Conservation (phyloP, 2,888 invertebrate species). For the Diaprepes abbreviatus region DNA sequence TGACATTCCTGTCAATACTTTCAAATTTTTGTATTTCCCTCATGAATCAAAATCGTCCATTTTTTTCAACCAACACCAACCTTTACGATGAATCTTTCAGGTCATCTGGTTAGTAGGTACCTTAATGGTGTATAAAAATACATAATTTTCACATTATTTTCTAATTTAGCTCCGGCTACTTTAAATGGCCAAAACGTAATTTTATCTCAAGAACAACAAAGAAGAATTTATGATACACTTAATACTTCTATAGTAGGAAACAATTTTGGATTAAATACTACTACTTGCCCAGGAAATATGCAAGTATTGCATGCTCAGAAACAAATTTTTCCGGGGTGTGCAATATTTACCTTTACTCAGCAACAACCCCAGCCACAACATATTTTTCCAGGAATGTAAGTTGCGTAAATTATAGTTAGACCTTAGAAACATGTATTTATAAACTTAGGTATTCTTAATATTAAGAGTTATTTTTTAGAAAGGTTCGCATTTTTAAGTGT, state of each 20-base stretch:
- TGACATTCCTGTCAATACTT: slow-evolving; percentile 2
- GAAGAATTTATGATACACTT: slow-evolving; percentile 54
- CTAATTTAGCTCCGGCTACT: slow-evolving; percentile 51
- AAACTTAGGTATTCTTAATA: no score
- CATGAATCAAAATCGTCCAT: slow-evolving; percentile 55
- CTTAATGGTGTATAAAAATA: background rate
- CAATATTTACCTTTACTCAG: slow-evolving; percentile 48
- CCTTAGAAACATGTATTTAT: no score
- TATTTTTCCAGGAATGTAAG: slow-evolving; percentile 1
- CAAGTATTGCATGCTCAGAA: slow-evolving; percentile 48
- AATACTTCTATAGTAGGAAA: slow-evolving; percentile 54
- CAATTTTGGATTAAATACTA: slow-evolving; percentile 27
- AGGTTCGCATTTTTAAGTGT: no score
- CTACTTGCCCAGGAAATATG: slow-evolving; percentile 5
- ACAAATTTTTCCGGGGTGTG: slow-evolving; percentile 49
- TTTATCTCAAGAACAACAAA: slow-evolving; percentile 57
- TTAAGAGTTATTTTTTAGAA: no score
- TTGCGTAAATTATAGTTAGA: no score
- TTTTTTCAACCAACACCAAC: slow-evolving; percentile 53
- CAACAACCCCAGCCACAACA: slow-evolving; percentile 19
- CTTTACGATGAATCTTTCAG: slow-evolving; percentile 53
- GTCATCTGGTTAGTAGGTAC: slow-evolving; percentile 50
- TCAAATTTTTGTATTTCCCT: slow-evolving; percentile 33
- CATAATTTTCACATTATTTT: background rate
- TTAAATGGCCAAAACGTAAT: slow-evolving; percentile 55